Evolutionary conservation across 2,888 invertebrate species (phyloP).

Genomic region (Caradrina clavipalpis): DNA sequence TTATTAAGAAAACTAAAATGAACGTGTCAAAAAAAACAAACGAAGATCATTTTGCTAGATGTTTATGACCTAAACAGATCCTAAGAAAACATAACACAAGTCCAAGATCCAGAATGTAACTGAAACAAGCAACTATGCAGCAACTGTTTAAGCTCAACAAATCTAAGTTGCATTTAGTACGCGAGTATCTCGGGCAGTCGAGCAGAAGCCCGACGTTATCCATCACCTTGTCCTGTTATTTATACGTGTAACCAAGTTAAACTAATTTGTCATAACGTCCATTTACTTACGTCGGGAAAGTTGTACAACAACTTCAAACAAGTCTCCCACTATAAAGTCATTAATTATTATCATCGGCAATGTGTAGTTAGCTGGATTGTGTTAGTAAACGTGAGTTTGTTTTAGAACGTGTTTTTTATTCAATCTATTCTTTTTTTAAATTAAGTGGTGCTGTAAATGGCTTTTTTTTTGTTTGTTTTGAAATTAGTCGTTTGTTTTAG

Average conservation of each 20-base stretch:
- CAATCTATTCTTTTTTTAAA: not conserved
- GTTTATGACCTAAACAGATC: not conserved
- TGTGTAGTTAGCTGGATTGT: constrained; percentile 27
- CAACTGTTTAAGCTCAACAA: constrained; percentile 51
- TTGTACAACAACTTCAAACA: constrained; percentile 58
- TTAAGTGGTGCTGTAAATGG: not conserved
- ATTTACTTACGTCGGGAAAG: constrained; percentile 60
- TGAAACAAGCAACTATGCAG: constrained; percentile 40
- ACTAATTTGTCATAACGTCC: constrained; percentile 63
- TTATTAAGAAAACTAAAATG: too few species aligned
- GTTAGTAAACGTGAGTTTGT: constrained; percentile 9
- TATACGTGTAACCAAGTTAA: constrained; percentile 57
- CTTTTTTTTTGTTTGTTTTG: not conserved
- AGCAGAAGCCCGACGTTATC: constrained; percentile 43
- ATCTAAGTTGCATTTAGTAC: constrained; percentile 54
- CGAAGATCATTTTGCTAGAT: not conserved
- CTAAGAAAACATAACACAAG: constrained; percentile 1
- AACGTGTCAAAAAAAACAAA: not conserved
- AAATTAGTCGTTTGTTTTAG: not conserved
- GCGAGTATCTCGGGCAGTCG: constrained; percentile 17
- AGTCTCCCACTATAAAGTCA: constrained; percentile 50
- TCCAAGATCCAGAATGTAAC: constrained; percentile 14
- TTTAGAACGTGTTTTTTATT: constrained; percentile 2
- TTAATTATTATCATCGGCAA: constrained; percentile 53
- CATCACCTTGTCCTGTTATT: constrained; percentile 55